Evolutionary conservation across 1,140 invertebrate genomes (phyloP), one percentile per base, ranked within the genome.

Genomic region (Penaeus chinensis): DNA sequence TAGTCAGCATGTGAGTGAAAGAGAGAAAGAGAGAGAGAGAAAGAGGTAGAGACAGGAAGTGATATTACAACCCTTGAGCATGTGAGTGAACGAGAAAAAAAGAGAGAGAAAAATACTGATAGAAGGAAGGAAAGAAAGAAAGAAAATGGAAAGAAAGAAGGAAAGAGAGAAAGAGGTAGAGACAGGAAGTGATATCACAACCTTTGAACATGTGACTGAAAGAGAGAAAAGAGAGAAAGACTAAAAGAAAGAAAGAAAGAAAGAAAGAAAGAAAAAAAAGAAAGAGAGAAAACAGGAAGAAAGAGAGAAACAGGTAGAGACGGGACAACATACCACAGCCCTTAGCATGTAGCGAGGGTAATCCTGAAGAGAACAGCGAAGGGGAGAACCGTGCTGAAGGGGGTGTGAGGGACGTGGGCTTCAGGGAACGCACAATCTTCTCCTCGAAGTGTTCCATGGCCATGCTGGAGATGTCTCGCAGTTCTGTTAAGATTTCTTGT

Each of bases 371-470:
- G 0, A 78, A n/a, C 16, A 79, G 24, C 1, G 82, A 76, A 19
- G 82, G 13, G 18, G 87, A 69, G 69, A 90, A 88, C 24, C 86
- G 76, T n/a, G 83, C 71, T 0, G 76, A 69, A 8, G 86, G 19
- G 10, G 89, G 80, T 4, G 83, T 82, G 4, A 82, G 54, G 18
- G 79, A 19, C 1, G 74, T 76, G 24, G 69, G 85, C 61, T 91
- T 82, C 8, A 91, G 82, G 3, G 84, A 85, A 62, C 95, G 95
- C 76, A 95, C 92, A 90, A 98, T 97, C 91, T 97, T 95, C 90
- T 98, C 97, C 91, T 98, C 97, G 93, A 99, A 99, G 92, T 98
- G 96, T 91, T 99, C 97, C 93, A 98, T 98, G 0, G 97, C 97
- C 97, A 98, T 98, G 47, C 97, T 98, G 20, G 96, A 98, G 82